These are phyloP conservation scores for Atopsyche davidsoni DNA, from an alignment of 1,140 invertebrate species.

Conservation along the genomic window DNA sequence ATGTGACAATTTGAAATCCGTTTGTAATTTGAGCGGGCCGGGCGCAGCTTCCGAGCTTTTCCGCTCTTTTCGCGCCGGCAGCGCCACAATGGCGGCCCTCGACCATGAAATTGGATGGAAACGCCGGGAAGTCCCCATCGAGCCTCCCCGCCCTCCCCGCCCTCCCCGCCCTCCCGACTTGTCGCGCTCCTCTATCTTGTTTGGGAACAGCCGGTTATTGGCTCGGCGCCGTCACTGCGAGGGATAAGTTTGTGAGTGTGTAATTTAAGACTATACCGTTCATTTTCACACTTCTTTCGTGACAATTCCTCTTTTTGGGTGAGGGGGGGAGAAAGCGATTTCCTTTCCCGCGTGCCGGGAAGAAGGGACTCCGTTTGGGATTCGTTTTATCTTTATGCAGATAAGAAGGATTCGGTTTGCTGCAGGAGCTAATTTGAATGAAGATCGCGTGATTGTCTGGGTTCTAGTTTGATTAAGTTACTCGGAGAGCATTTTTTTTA, in stretches of 20 bases:
- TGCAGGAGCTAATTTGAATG: constrained; percentile 17
- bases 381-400: constrained; percentile 16
- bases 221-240: constrained; percentile 14
- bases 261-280: constrained; percentile 27
- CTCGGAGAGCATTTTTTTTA: no score
- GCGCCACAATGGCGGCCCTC: constrained; percentile 35
- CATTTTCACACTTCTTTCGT: constrained; percentile 29
- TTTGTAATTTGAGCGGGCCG: not conserved
- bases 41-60: constrained; percentile 22
- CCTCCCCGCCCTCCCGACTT: constrained; percentile 15
- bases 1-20: no score
- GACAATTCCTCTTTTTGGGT: constrained; percentile 20
- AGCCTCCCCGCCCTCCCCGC: constrained; percentile 29
- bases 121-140: constrained; percentile 40
- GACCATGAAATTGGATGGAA: constrained; percentile 52
- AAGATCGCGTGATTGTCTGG: not conserved
- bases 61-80: constrained; percentile 26
- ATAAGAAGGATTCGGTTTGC: constrained; percentile 9
- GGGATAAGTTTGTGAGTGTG: constrained; percentile 21
- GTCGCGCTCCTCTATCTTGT: constrained; percentile 32
- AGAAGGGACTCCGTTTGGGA: not conserved
- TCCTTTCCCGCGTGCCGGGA: no score
- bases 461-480: no score
- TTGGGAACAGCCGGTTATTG: constrained; percentile 27
- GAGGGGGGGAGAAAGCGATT: not conserved